Evolutionary conservation across 2,888 invertebrate species (phyloP), one percentile per base, ranked within the genome.

Genomic region (Campoplex nolae): DNA sequence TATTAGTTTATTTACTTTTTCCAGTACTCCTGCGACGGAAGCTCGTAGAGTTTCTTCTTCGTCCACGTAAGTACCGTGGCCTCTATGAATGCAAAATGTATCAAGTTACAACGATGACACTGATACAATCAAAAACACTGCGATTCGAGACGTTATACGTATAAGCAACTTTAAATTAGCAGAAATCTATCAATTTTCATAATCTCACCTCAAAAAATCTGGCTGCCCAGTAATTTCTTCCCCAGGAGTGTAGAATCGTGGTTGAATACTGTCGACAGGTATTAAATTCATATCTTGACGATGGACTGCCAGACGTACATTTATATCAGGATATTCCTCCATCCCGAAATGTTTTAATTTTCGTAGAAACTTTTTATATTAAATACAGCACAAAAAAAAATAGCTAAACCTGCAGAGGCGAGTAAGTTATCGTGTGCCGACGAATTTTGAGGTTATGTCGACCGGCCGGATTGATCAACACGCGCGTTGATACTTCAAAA

Each of bases 1-100:
- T 86, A 99, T 97, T 83, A 99, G 95, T 94, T 99, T 98, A 94
- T 99, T 99, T 0, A 99, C 98, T 95, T 98, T 97, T 93, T 99
- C 98, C 93, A 98, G 97, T 28, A 98, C 96, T 38, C 99, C 99
- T 58, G 99, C 99, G 0, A 99, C 98, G 0, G 99, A 98, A 0
- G 99, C 97, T 94, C 98, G 97, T 58, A 99, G 95, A 73, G 96
- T 96, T 56, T 97, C 98, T 85, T 97, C 97, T 91, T 97, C 97
- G 74, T 96, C 96, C 79, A 97, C 96, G 92, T 98, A 99, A 0
- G 99, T 99, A 62, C 99, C 99, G 95, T 99, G 99, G 0, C 99
- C 99, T 92, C 99, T 99, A 92, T 58, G 85, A 90, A 76, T 28
- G 78, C 75, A n/a, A 48, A 38, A 65, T 32, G 3, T 16, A 32